These are phyloP conservation scores for Empidonax alnorum DNA, from an alignment of 2,113 vertebrate species.

Conservation along the genomic window DNA sequence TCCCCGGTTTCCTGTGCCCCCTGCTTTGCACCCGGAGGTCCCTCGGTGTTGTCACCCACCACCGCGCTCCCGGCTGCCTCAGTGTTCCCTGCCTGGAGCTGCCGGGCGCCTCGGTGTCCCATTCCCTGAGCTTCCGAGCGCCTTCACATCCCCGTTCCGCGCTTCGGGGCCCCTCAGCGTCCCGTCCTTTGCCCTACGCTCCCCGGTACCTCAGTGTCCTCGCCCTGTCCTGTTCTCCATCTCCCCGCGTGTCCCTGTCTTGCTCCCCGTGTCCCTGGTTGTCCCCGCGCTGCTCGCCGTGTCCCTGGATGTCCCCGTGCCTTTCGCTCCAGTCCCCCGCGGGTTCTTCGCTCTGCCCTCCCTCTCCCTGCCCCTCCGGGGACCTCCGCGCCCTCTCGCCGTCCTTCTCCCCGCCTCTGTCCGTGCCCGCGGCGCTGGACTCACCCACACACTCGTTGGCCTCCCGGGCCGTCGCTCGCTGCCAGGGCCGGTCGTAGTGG, in stretches of 20 bases:
- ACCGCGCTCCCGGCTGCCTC: not conserved
- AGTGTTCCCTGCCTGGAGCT: not conserved
- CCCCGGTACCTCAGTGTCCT: not conserved
- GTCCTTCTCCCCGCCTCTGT: not conserved
- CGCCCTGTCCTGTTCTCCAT: not conserved
- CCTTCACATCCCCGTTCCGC: not conserved
- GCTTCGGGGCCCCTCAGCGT: not conserved
- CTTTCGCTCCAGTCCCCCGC: not conserved
- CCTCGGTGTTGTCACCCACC: not conserved
- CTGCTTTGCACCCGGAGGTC: not conserved
- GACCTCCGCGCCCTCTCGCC: not conserved
- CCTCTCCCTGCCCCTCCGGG: not conserved
- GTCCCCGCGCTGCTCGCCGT: not conserved
- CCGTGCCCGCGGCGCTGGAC: conserved; percentile 56
- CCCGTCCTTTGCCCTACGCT: not conserved
- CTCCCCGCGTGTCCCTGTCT: not conserved
- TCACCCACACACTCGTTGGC: conserved; percentile 99
- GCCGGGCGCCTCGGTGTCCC: not conserved
- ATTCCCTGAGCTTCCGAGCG: not conserved
- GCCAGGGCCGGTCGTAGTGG: conserved; percentile 98
- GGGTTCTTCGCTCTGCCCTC: not conserved
- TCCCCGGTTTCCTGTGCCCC: not conserved
- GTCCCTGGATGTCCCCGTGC: not conserved
- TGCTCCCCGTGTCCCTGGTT: not conserved
- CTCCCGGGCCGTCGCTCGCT: conserved; percentile 93